Percentiles rank a stretch among this genome's conserved stretches.
Evolutionary conservation across 2,797 vertebrate genomes (phyloP).

Genomic region (Xiphophorus birchmanni): DNA sequence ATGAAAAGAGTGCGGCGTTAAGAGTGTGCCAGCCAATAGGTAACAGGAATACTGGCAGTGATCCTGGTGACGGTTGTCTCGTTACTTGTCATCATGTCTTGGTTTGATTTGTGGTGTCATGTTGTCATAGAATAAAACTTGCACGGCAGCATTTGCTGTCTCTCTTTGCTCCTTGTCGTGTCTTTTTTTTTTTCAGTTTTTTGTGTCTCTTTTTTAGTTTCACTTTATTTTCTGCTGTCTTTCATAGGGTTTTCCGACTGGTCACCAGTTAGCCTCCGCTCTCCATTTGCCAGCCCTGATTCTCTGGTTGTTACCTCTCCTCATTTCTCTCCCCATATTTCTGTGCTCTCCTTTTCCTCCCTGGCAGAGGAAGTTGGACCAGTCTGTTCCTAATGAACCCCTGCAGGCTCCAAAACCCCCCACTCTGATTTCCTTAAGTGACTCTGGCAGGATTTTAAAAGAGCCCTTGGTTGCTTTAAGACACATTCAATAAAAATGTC

Average conservation of each 20-base stretch:
- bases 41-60: slow-evolving; percentile 71
- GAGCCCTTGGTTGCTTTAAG: slow-evolving; percentile 61
- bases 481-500: slow-evolving; percentile 78
- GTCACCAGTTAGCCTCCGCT: slow-evolving; percentile 39
- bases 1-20: slow-evolving; percentile 64
- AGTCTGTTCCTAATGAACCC: slow-evolving; percentile 81
- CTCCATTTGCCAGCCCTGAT: slow-evolving; percentile 31
- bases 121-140: slow-evolving; percentile 71
- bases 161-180: slow-evolving; percentile 46
- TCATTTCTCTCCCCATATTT: slow-evolving; percentile 48
- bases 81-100: slow-evolving; percentile 74
- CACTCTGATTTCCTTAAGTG: slow-evolving; percentile 79
- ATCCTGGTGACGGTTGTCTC: slow-evolving; percentile 68
- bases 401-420: slow-evolving; percentile 71
- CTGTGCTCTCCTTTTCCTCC: slow-evolving; percentile 59
- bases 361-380: slow-evolving; percentile 71
- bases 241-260: slow-evolving; percentile 34
- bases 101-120: slow-evolving; percentile 78
- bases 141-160: slow-evolving; percentile 52
- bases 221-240: slow-evolving; percentile 39
- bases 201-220: slow-evolving; percentile 49
- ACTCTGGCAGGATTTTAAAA: slow-evolving; percentile 78
- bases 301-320: slow-evolving; percentile 49
- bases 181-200: neutral
- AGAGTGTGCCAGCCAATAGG: slow-evolving; percentile 64